Conservation (phyloP, 2,888 invertebrate genomes). For the Rotaria magnacalcarata region DNA sequence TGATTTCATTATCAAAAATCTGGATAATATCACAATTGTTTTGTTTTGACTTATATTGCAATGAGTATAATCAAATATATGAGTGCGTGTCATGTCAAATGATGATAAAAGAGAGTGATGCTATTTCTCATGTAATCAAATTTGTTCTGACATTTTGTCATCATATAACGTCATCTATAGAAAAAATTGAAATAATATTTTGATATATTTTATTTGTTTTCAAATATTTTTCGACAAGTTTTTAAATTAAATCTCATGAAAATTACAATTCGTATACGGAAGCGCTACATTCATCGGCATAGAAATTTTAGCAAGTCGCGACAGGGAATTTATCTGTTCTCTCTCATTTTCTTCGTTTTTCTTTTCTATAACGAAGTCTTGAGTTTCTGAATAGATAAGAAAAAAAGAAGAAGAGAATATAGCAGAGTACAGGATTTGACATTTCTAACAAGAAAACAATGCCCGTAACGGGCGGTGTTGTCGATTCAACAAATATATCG, state of each 20-base stretch:
- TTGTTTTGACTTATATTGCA: not conserved
- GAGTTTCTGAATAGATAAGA: not conserved
- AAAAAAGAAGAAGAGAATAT: not conserved
- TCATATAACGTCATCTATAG: not conserved
- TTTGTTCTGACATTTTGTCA: no score
- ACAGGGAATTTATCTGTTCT: not conserved
- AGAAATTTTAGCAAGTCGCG: not conserved
- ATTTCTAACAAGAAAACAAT: not conserved
- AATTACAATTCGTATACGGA: not conserved
- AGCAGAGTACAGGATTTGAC: not conserved
- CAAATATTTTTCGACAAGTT: not conserved
- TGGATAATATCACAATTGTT: conserved; percentile 9
- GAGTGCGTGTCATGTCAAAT: not conserved
- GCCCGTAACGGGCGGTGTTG: conserved; percentile 12
- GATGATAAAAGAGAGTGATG: not conserved
- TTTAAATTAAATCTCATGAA: not conserved
- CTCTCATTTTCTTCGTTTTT: not conserved
- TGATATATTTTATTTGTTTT: not conserved
- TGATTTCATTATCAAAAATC: not conserved
- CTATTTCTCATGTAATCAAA: not conserved
- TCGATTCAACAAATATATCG: not conserved
- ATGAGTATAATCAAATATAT: not conserved
- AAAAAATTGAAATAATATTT: not conserved
- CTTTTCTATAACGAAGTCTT: not conserved
- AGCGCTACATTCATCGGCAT: not conserved